Evolutionary conservation across 2,797 vertebrate genomes (phyloP), one percentile per base, ranked within the genome.

Genomic region (Galagoides demidoff): DNA sequence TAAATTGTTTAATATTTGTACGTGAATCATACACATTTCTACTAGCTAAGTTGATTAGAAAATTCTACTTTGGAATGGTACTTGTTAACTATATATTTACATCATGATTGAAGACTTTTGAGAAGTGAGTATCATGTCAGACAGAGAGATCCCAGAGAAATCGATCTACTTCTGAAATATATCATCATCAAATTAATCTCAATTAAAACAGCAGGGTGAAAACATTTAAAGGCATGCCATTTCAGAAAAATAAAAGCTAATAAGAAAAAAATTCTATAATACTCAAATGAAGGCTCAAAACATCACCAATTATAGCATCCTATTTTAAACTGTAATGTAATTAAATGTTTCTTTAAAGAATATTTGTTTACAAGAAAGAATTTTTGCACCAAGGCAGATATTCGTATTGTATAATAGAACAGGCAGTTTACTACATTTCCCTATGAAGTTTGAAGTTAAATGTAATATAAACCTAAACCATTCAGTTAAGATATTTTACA

Each of bases 131-230:
- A 81, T 71, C 52, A 43, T 0, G 0, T 63, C 77, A 95, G 31
- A 45, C 68, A 95, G 23, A 95, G 25, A 94, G 55, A 95, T 94
- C 31, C 39, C 79, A 81, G 61, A 96, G 95, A 83, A 97, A 97
- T 96, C 87, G 97, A 76, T 16, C 77, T 63, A 85, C 71, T 95
- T 97, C 74, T 95, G 37, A 90, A 89, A 87, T 57, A 89, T 29
- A 92, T 20, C 97, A 92, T 71, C 45, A 97, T 64, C 57, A 88
- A 95, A 96, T 71, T 86, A 96, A 93, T 79, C 66, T 78, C 76
- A 96, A 97, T 59, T 96, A 70, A 98, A 98, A 71, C 79, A 96
- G 49, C 66, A 95, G 27, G 59, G 61, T 70, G 92, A 94, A 95
- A 37, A 22, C 34, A 90, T 92, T 84, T 49, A 92, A 49, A 96